These are phyloP conservation scores for Larimichthys crocea DNA, from an alignment of 2,113 vertebrate species.

Conservation along the genomic window DNA sequence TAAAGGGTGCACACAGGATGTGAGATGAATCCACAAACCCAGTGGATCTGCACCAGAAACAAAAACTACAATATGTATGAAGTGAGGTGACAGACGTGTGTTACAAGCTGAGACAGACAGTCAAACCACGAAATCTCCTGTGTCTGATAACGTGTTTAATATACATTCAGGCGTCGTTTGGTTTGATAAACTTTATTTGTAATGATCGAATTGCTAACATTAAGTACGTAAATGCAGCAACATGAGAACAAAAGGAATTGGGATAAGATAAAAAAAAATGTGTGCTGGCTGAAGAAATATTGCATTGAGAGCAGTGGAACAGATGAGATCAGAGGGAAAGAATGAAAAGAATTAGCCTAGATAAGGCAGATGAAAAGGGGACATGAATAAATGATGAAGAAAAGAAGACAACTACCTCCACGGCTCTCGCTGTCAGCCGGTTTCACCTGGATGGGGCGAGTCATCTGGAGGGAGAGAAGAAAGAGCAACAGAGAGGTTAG, in stretches of 20 bases:
- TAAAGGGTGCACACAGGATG: constrained; percentile 32
- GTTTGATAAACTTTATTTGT: neutral
- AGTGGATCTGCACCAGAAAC: constrained; percentile 32
- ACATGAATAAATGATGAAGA: constrained; percentile 76
- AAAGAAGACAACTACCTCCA: constrained; percentile 95
- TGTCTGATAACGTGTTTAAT: neutral
- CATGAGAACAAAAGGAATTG: constrained; percentile 13
- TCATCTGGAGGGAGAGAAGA: constrained; percentile 89
- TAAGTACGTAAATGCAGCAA: neutral
- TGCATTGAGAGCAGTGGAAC: constrained; percentile 42
- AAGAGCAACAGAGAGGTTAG: constrained; percentile 67
- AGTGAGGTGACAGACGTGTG: constrained; percentile 9
- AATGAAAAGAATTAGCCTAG: constrained; percentile 56
- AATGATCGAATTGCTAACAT: neutral
- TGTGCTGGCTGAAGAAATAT: constrained; percentile 16
- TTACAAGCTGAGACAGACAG: neutral
- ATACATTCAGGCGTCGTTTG: neutral
- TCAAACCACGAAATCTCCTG: constrained; percentile 16
- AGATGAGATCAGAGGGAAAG: constrained; percentile 53
- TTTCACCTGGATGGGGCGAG: constrained; percentile 99
- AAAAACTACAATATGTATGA: neutral
- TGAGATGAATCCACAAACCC: constrained; percentile 34
- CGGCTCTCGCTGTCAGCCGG: constrained; percentile 99
- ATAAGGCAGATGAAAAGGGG: constrained; percentile 56
- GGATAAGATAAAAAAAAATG: neutral